A percentile compares a stretch with the other conserved stretches of the same genome.
phyloP scores from a whole-genome alignment of 2,113 vertebrate species.

The Thinocorus orbignyianus region DNA sequence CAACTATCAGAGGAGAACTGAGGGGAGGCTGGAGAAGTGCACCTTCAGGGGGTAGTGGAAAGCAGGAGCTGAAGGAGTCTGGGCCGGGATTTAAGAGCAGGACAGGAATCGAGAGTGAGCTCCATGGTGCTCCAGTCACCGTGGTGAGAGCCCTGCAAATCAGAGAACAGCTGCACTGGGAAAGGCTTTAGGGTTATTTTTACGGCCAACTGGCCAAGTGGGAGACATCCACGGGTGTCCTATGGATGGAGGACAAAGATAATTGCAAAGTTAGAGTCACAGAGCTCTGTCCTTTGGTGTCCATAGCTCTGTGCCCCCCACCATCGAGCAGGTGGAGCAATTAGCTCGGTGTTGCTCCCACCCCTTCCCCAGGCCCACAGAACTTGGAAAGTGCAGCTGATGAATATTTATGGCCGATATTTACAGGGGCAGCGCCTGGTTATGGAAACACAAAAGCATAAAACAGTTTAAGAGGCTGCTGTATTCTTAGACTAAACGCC shows the following conservation, averaged over 20 bases:
- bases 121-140: fast-evolving
- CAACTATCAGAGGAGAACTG: fast-evolving
- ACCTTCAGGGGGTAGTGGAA: neutral
- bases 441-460: neutral
- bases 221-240: neutral
- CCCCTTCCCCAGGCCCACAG: fast-evolving
- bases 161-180: neutral
- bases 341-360: neutral
- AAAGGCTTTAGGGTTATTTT: neutral
- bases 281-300: neutral
- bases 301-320: neutral
- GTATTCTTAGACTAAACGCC: neutral
- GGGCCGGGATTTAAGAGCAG: neutral
- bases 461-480: neutral
- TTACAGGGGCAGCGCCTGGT: fast-evolving
- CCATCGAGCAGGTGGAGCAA: neutral
- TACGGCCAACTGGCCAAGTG: no score
- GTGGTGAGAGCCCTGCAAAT: fast-evolving
- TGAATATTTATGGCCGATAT: neutral
- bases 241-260: neutral
- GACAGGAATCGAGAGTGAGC: fast-evolving
- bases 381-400: neutral
- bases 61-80: neutral
- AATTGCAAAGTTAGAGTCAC: no score
- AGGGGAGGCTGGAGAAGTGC: neutral